These are phyloP conservation scores for Spinus olivaceus DNA, from an alignment of 2,797 vertebrate species.

Conservation along the genomic window DNA sequence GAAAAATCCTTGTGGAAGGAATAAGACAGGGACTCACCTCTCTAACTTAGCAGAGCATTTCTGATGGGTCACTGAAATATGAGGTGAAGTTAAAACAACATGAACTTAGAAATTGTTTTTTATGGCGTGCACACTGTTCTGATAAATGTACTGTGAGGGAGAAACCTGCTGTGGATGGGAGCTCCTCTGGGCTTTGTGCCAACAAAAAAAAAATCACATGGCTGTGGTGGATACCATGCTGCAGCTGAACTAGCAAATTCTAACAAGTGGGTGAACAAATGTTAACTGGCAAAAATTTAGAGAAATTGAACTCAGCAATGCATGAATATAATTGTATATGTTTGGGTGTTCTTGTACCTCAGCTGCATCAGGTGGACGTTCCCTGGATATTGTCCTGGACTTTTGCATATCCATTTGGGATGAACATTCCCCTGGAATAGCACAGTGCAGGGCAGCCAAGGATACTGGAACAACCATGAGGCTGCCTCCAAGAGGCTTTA, in stretches of 20 bases:
- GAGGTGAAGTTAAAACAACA: neutral
- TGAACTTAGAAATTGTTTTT: neutral
- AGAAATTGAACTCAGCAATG: neutral
- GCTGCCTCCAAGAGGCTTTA: neutral
- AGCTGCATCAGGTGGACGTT: neutral
- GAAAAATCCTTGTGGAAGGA: neutral
- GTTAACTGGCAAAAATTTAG: neutral
- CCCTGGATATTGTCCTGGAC: neutral
- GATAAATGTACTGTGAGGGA: neutral
- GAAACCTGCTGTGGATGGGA: neutral
- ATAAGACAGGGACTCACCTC: neutral
- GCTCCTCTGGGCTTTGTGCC: neutral
- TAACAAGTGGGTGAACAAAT: neutral
- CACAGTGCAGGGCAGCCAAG: neutral
- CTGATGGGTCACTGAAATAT: neutral
- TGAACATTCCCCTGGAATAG: neutral
- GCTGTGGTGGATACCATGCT: neutral
- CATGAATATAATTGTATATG: neutral
- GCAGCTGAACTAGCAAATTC: neutral
- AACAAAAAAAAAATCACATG: neutral
- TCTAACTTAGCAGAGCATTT: neutral
- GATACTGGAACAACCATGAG: neutral
- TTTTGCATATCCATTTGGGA: accelerated
- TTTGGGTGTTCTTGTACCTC: neutral
- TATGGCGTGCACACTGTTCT: neutral